Conservation (phyloP, 37 sponge, comb jelly and placozoan genomes). For the Oopsacas minuta region DNA sequence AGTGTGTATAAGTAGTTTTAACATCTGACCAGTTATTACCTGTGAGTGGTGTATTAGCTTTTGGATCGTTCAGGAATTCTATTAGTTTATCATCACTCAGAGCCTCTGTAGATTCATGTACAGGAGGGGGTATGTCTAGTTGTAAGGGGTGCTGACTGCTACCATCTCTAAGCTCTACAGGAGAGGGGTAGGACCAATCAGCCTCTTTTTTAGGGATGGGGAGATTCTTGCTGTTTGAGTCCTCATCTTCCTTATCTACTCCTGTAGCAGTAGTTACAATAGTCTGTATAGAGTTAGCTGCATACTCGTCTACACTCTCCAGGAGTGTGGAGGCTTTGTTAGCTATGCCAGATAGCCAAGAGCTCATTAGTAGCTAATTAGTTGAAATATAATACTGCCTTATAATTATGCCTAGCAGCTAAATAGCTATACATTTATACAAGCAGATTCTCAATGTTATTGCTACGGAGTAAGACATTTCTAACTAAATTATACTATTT, state of each 20-base stretch:
- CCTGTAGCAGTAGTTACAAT: neutral
- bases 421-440: neutral
- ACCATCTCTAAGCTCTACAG: neutral
- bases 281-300: neutral
- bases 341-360: slow-evolving; percentile 7
- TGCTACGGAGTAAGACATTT: neutral
- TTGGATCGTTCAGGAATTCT: slow-evolving; percentile 1
- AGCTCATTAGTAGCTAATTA: neutral
- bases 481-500: neutral
- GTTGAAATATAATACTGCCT: neutral
- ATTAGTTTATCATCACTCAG: neutral
- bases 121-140: neutral
- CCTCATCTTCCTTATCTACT: neutral
- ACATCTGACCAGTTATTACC: too few species aligned
- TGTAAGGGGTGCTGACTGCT: neutral
- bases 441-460: neutral
- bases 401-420: too few species aligned
- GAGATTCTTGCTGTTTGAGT: neutral
- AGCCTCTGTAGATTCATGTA: neutral
- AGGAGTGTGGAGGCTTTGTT: neutral
- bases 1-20: too few species aligned
- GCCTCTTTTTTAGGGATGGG: neutral
- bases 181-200: neutral
- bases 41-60: neutral
- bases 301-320: slow-evolving; percentile 17